Conservation (phyloP, 2,888 invertebrate genomes). For the Anthoptus insignis region DNA sequence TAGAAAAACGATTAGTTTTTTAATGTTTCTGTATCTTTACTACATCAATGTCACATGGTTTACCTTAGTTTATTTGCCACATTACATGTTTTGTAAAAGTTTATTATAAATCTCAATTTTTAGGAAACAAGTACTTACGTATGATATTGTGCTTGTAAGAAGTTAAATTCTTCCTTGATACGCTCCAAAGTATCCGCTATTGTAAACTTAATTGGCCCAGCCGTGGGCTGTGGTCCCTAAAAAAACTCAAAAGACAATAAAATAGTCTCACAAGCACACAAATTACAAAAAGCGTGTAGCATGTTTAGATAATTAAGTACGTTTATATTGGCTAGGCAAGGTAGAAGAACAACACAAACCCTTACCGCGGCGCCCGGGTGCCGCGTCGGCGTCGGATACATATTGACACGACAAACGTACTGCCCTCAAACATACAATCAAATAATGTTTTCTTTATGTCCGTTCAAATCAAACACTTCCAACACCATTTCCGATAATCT, state of each 20-base stretch:
- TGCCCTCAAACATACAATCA: constrained; percentile 60
- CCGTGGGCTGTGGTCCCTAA: constrained; percentile 94
- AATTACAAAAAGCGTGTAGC: constrained; percentile 26
- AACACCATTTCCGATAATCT: constrained; percentile 72
- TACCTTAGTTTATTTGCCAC: no score
- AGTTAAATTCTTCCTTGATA: constrained; percentile 98
- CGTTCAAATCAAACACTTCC: constrained; percentile 64
- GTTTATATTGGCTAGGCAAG: constrained; percentile 28
- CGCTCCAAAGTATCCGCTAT: constrained; percentile 97
- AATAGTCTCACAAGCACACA: constrained; percentile 25
- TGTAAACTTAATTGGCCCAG: constrained; percentile 97
- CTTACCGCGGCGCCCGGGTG: constrained; percentile 93
- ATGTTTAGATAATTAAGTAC: constrained; percentile 34
- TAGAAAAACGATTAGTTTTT: no score
- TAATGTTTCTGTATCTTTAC: no score
- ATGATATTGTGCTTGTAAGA: constrained; percentile 98
- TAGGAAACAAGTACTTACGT: constrained; percentile 90
- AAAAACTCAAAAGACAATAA: constrained; percentile 60
- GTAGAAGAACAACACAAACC: constrained; percentile 75
- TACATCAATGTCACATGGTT: no score
- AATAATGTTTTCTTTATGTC: constrained; percentile 74
- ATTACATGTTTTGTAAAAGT: no score
- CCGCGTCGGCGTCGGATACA: constrained; percentile 93
- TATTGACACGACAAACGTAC: constrained; percentile 63
- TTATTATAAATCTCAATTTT: no score